Conservation (phyloP, 2,113 vertebrate genomes). For the Cyprinodon brontotheroides region DNA sequence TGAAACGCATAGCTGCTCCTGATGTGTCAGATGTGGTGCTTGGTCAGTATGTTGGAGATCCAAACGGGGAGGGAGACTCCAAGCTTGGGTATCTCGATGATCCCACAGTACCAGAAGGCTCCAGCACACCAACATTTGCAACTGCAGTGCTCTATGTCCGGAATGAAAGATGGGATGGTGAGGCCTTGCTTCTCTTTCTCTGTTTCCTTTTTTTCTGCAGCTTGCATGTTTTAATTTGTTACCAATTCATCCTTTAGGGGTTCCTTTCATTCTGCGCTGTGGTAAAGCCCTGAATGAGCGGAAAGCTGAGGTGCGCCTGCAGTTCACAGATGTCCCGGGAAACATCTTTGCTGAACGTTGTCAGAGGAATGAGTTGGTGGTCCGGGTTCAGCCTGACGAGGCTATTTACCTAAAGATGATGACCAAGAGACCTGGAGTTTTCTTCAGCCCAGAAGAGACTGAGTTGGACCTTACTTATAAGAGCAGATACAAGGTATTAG, state of each 20-base stretch:
- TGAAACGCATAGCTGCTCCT: conserved; percentile 85
- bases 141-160: conserved; percentile 85
- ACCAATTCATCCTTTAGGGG: conserved; percentile 67
- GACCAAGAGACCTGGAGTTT: conserved; percentile 89
- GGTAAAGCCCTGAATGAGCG: conserved; percentile 92
- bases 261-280: conserved; percentile 90
- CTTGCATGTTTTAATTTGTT: background rate
- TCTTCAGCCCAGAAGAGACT: conserved; percentile 87
- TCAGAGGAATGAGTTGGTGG: conserved; percentile 89
- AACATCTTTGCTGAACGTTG: conserved; percentile 85
- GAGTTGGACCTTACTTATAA: conserved; percentile 91
- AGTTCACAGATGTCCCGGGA: conserved; percentile 86
- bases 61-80: conserved; percentile 80
- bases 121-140: conserved; percentile 88
- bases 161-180: conserved; percentile 93
- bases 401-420: conserved; percentile 91
- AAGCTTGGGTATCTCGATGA: conserved; percentile 87
- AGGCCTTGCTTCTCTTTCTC: conserved; percentile 31
- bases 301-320: conserved; percentile 89
- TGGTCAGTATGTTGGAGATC: conserved; percentile 88
- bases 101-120: conserved; percentile 84
- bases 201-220: background rate
- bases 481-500: conserved; percentile 86
- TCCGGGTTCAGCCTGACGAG: conserved; percentile 88
- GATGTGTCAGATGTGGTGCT: conserved; percentile 80